phyloP scores from a whole-genome alignment of 23 tunicate species.

The Botrylloides violaceus region DNA sequence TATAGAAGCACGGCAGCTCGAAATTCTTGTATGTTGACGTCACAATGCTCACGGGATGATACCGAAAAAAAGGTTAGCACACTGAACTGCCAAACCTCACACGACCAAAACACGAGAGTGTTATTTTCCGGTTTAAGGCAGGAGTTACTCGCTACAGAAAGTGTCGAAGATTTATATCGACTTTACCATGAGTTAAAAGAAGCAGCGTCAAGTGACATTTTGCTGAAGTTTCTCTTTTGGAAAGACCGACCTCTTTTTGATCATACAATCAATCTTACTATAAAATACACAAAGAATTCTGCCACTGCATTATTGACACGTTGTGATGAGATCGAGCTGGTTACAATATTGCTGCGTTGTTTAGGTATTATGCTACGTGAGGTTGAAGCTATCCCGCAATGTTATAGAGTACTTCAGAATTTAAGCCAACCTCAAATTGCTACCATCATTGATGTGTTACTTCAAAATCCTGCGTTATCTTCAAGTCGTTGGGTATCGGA shows the following conservation, averaged over 20 bases:
- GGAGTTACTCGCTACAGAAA: constrained; percentile 4
- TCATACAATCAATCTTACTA: background rate
- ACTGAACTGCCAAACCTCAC: background rate
- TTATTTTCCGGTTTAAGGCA: constrained; percentile 26
- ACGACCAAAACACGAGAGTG: constrained; percentile 2
- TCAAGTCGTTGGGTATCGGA: constrained; percentile 3
- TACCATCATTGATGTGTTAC: background rate
- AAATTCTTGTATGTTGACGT: too few species aligned
- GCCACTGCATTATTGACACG: background rate
- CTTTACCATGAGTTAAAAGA: constrained; percentile 21
- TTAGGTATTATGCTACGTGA: constrained; percentile 28
- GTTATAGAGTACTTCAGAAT: constrained; percentile 28
- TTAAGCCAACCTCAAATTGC: background rate
- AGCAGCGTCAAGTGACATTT: constrained; percentile 14
- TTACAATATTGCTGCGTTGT: constrained; percentile 21
- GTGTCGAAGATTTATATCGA: constrained; percentile 21
- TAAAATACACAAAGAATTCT: background rate
- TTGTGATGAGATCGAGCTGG: constrained; percentile 33
- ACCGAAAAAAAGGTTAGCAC: background rate
- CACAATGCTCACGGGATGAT: too few species aligned
- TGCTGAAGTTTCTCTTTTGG: constrained; percentile 26
- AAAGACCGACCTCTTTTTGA: constrained; percentile 7
- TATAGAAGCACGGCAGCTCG: constrained; percentile 4
- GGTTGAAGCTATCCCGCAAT: constrained; percentile 33
- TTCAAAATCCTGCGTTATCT: background rate